Evolutionary conservation across 2,113 vertebrate species (phyloP), one percentile per base, ranked within the genome.

Genomic region (Oryzias curvinotus): DNA sequence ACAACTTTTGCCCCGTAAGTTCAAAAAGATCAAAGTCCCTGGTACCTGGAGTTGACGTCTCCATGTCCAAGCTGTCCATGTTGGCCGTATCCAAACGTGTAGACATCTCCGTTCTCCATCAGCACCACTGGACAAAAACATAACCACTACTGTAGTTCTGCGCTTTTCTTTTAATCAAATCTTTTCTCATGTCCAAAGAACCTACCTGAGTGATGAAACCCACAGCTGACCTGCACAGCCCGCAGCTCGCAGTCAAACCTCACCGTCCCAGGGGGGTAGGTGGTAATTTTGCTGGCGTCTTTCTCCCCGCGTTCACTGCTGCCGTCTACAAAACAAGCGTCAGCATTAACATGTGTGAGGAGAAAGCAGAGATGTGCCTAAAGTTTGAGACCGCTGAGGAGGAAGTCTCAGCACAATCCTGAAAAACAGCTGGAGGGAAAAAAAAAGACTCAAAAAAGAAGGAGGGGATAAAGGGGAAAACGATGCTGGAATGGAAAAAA

Each of bases 51-150:
- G 92, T 96, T 99, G 68, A 98, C 96, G 73, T 99, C 97, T 69
- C 96, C 97, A 0, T 98, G 97, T 55, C 97, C 97, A 4, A 99
- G 94, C 25, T 99, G 97, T 5, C 97, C 97, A 28, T 99, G 97
- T 67, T 99, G 97, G 12, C 97, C 97, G 26, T 99, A 99, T 62
- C 97, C 97, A 89, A 99, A 99, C 0, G 96, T 97, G 82, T 96
- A 99, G 79, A 99, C 97, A 56, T 99, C 97, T 68, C 97, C 97
- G 67, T 98, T 99, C 83, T 98, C 96, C 97, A 99, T 98, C 75
- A 99, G 89, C 65, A 99, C 95, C 91, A 98, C 97, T 99, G 77
- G 7, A 23, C 74, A 50, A 23, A 15, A 77, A 36, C 16, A 73
- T 1, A 63, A 62, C 16, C 4, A 44, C 12, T 5, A 67, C 5